A percentile compares a stretch with the other conserved stretches of the same genome.
These are phyloP conservation scores for Samia ricini DNA, from an alignment of 1,140 invertebrate genomes.

Conservation along the genomic window DNA sequence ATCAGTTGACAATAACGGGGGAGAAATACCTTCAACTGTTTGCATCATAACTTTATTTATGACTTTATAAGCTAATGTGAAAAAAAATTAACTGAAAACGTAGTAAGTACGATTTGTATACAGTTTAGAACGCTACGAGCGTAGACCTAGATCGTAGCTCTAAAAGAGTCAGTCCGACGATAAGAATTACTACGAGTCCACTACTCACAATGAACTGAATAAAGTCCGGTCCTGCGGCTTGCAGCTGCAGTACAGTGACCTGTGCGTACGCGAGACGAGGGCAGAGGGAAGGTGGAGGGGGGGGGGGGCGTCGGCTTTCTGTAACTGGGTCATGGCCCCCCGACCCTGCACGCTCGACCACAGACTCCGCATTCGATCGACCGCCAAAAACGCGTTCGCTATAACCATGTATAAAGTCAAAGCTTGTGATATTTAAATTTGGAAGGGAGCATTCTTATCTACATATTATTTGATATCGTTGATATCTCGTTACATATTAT, in stretches of 20 bases:
- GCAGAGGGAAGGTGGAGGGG: constrained; percentile 54
- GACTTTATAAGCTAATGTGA: no score
- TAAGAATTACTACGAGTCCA: constrained; percentile 7
- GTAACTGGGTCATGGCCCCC: constrained; percentile 11
- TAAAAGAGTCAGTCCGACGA: constrained; percentile 2
- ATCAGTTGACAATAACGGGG: no score
- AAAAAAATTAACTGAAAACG: no score
- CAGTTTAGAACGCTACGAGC: neutral
- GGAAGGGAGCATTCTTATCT: neutral
- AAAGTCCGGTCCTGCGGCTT: constrained; percentile 53
- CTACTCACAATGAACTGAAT: no score
- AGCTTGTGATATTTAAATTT: neutral
- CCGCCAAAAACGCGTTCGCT: constrained; percentile 46
- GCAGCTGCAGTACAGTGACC: constrained; percentile 74
- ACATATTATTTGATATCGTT: neutral
- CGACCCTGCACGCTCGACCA: constrained; percentile 15
- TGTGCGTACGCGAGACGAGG: constrained; percentile 54
- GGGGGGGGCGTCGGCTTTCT: constrained; percentile 21
- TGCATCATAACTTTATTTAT: no score
- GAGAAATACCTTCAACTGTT: no score
- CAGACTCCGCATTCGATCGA: constrained; percentile 52
- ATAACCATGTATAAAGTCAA: neutral
- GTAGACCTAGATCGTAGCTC: neutral
- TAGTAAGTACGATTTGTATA: no score
- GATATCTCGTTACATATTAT: neutral